These are phyloP conservation scores for Enteromius mattozi DNA, from an alignment of 2,797 vertebrate genomes.

Conservation along the genomic window DNA sequence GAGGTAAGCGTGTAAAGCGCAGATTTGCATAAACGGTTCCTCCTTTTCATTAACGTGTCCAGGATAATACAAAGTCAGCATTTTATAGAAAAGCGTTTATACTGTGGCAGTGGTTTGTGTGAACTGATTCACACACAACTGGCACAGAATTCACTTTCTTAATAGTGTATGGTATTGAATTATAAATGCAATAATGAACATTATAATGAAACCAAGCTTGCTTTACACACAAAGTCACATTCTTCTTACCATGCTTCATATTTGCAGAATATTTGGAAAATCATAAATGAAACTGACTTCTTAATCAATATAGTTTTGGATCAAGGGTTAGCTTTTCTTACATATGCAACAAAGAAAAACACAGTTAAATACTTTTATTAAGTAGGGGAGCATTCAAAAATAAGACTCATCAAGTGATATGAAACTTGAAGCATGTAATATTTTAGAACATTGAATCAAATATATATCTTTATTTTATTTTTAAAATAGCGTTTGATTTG, in stretches of 20 bases:
- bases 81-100: background rate
- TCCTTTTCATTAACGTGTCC: constrained; percentile 21
- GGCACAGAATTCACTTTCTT: background rate
- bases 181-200: background rate
- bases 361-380: background rate
- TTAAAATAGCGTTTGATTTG: background rate
- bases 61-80: constrained; percentile 25
- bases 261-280: background rate
- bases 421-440: no score
- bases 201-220: background rate
- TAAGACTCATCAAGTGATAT: no score
- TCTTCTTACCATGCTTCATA: background rate
- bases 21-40: constrained; percentile 31
- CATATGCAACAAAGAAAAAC: background rate
- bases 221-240: background rate
- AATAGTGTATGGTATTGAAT: no score
- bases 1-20: constrained; percentile 12
- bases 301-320: no score
- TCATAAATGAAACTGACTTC: background rate
- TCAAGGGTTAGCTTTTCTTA: no score
- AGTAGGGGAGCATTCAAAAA: no score
- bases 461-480: no score
- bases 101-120: background rate
- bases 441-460: no score
- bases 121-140: background rate